A percentile compares a stretch with the other conserved stretches of the same genome.
Evolutionary conservation across 2,113 vertebrate species (phyloP).

Genomic region (Chaetura pelagica): DNA sequence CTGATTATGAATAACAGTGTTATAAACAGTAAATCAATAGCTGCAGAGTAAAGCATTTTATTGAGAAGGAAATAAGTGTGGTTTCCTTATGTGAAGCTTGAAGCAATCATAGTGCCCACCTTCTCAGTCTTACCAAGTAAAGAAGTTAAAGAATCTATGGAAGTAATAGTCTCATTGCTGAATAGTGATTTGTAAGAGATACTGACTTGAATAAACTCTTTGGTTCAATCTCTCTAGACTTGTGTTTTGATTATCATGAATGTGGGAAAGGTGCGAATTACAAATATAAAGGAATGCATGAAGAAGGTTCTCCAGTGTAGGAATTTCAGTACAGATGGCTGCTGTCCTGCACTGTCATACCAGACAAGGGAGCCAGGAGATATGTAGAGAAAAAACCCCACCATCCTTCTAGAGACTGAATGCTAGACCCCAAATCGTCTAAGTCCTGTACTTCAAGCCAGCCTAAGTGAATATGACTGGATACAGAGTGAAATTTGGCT

Average conservation of each 20-base stretch:
- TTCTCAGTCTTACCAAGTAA: background rate
- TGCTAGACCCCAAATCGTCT: background rate
- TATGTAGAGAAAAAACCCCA: background rate
- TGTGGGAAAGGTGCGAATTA: background rate
- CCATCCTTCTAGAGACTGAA: background rate
- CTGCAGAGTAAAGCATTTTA: background rate
- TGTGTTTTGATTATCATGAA: background rate
- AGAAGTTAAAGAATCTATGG: background rate
- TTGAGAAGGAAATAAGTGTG: background rate
- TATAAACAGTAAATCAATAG: background rate
- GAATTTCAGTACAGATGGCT: background rate
- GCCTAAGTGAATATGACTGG: background rate
- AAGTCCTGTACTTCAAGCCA: background rate
- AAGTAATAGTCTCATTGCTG: background rate
- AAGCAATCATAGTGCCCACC: background rate
- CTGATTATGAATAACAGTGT: background rate
- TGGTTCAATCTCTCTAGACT: background rate
- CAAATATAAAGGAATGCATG: background rate
- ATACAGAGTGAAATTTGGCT: background rate
- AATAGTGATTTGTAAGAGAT: background rate
- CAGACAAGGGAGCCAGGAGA: background rate
- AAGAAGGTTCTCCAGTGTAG: background rate
- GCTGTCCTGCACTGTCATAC: background rate
- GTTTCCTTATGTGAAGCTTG: background rate
- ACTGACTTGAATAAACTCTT: background rate